A percentile compares a stretch with the other conserved stretches of the same genome.
These are phyloP conservation scores for Trissolcus japonicus DNA, from an alignment of 2,888 invertebrate genomes.

Conservation along the genomic window DNA sequence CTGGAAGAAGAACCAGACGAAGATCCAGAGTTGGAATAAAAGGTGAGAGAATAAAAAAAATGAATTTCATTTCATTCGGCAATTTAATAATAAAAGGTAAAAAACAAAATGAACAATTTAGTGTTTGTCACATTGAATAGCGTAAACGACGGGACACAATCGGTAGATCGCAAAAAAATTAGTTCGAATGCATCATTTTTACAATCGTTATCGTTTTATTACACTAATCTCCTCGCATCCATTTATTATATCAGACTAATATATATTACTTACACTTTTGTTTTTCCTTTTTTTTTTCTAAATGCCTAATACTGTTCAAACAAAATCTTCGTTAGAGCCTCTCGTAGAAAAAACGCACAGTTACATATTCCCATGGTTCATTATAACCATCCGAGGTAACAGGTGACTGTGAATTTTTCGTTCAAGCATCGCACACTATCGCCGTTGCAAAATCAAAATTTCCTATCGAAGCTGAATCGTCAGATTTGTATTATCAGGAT, in stretches of 20 bases:
- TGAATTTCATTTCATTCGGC: no score
- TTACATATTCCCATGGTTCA: conserved; percentile 6
- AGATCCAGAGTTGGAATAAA: neutral
- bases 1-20: conserved; percentile 8
- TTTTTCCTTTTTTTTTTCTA: conserved; percentile 40
- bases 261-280: conserved; percentile 52
- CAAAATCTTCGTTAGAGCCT: conserved; percentile 40
- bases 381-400: neutral
- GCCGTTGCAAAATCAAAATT: conserved; percentile 17
- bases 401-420: conserved; percentile 27
- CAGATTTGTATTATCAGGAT: conserved; percentile 23
- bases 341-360: conserved; percentile 28
- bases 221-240: conserved; percentile 36
- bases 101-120: conserved; percentile 7
- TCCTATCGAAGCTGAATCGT: conserved; percentile 45
- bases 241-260: conserved; percentile 55
- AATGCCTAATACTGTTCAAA: conserved; percentile 53
- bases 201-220: conserved; percentile 33
- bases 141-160: no score
- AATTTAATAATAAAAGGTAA: conserved; percentile 18
- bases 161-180: no score
- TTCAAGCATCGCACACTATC: conserved; percentile 38
- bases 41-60: no score
- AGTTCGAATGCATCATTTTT: conserved; percentile 27
- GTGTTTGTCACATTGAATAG: no score